Percentiles rank a stretch among this genome's conserved stretches.
phyloP scores from a whole-genome alignment of 1,140 invertebrate species.

The Asbolus verrucosus region DNA sequence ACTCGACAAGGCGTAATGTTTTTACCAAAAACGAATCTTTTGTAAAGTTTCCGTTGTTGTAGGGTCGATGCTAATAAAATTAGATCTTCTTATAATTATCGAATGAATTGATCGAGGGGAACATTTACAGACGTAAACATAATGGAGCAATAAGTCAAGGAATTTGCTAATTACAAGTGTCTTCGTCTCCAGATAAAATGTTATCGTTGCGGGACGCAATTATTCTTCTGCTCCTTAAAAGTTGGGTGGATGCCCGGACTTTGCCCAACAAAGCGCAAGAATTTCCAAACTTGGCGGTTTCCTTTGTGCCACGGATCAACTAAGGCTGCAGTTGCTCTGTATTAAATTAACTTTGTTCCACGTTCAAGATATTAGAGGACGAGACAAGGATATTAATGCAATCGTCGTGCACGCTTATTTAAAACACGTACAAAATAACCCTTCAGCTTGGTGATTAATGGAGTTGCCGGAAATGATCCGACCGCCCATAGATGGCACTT shows the following conservation, averaged over 20 bases:
- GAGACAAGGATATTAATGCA: slow-evolving; percentile 18
- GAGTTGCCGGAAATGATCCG: slow-evolving; percentile 31
- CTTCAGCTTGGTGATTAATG: slow-evolving; percentile 40
- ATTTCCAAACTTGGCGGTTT: background rate
- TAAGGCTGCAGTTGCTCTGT: background rate
- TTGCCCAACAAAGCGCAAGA: background rate
- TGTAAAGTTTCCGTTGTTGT: background rate
- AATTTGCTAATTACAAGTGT: background rate
- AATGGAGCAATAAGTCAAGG: background rate
- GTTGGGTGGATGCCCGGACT: background rate
- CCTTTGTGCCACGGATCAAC: background rate
- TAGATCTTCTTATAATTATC: too few relatives aligned
- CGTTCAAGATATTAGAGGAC: background rate
- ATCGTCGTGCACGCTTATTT: slow-evolving; percentile 37
- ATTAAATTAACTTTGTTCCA: background rate
- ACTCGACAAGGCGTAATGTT: slow-evolving; percentile 1
- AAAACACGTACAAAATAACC: slow-evolving; percentile 45
- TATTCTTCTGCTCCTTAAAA: background rate
- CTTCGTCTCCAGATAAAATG: background rate
- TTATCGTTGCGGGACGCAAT: background rate
- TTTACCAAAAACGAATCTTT: slow-evolving; percentile 9
- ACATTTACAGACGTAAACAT: background rate
- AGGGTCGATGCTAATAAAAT: slow-evolving; percentile 22
- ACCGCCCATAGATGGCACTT: slow-evolving; percentile 16
- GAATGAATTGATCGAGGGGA: too few relatives aligned